Conservation (phyloP, 2,797 vertebrate genomes). For the Lithobates sylvaticus region DNA sequence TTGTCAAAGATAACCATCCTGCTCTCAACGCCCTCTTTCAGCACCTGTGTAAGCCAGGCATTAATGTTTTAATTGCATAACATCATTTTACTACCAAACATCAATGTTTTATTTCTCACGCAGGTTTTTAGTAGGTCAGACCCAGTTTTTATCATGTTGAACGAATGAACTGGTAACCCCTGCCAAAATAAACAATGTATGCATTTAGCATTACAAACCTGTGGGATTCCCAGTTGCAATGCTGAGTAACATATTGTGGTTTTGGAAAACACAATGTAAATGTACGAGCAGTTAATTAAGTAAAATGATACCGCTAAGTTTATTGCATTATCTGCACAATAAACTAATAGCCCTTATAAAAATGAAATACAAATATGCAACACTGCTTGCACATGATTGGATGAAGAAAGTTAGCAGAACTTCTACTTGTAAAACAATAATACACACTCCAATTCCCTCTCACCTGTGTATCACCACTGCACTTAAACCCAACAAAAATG, state of each 20-base stretch:
- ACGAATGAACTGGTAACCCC: neutral
- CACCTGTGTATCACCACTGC: no score
- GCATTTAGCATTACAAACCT: neutral
- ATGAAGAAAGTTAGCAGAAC: no score
- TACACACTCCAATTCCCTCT: no score
- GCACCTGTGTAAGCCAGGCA: no score
- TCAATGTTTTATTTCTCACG: no score
- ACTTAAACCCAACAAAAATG: no score
- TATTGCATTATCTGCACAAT: neutral
- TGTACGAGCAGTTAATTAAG: neutral
- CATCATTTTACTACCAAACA: no score
- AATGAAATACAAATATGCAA: neutral
- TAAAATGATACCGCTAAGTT: neutral
- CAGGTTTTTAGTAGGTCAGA: neutral
- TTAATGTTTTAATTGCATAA: no score
- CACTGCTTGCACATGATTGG: no score
- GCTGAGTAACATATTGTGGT: neutral
- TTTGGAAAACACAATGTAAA: neutral
- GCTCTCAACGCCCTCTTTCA: no score
- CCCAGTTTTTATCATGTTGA: neutral
- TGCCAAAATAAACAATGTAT: slow-evolving; percentile 23
- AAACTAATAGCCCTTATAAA: neutral
- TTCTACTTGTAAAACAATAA: no score
- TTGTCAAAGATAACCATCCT: no score
- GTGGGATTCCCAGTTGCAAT: neutral